phyloP scores from a whole-genome alignment of 2,888 invertebrate species.

The Mantis religiosa region DNA sequence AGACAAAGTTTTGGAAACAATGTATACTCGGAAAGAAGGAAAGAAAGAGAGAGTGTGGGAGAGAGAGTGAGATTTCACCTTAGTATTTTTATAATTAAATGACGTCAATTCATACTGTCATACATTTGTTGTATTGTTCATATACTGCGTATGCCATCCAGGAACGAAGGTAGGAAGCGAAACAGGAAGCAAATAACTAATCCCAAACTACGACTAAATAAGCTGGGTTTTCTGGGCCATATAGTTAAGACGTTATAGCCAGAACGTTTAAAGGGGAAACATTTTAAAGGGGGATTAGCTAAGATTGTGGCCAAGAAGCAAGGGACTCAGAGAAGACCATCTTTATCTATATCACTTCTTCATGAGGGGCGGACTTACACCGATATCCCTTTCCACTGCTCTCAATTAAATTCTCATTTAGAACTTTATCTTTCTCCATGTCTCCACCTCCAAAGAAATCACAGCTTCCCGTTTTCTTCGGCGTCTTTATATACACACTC shows the following conservation, averaged over 20 bases:
- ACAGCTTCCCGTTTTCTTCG: background rate
- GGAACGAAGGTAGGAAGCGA: no score
- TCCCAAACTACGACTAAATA: no score
- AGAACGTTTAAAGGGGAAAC: background rate
- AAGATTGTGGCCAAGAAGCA: background rate
- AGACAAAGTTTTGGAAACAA: no score
- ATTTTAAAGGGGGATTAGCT: background rate
- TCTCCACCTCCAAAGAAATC: background rate
- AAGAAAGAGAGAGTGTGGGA: no score
- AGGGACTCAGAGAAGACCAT: background rate
- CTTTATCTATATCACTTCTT: background rate
- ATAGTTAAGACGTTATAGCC: background rate
- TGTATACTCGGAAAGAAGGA: no score
- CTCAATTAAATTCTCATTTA: background rate
- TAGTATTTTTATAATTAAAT: no score
- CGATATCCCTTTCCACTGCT: background rate
- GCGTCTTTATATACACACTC: background rate
- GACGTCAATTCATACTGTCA: no score
- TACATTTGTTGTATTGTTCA: no score
- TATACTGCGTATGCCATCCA: no score
- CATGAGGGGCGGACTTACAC: background rate
- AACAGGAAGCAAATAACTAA: no score
- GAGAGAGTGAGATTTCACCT: no score
- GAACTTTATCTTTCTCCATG: background rate
- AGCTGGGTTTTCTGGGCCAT: no score